These are phyloP conservation scores for Brenthis daphne DNA, from an alignment of 2,888 invertebrate genomes.

Conservation along the genomic window DNA sequence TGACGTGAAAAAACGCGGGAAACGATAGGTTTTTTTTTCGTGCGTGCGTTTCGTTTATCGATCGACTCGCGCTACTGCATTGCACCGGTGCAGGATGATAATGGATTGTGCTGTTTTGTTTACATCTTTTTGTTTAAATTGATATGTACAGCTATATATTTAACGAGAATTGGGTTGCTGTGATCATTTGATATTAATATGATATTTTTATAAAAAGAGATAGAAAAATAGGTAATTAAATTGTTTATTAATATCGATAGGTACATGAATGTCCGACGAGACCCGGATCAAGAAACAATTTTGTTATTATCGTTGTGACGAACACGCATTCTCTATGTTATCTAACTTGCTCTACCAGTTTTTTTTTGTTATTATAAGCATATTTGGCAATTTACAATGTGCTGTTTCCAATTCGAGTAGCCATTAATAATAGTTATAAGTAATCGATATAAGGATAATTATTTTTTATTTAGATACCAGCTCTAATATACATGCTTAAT, in stretches of 20 bases:
- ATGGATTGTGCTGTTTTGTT: conserved; percentile 61
- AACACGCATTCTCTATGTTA: conserved; percentile 59
- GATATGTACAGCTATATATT: neutral
- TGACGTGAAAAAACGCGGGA: conserved; percentile 64
- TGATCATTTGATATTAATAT: neutral
- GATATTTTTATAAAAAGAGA: neutral
- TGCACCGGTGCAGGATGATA: conserved; percentile 62
- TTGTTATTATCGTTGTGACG: conserved; percentile 42
- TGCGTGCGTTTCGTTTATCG: conserved; percentile 64
- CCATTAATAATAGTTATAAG: conserved; percentile 10
- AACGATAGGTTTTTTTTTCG: conserved; percentile 47
- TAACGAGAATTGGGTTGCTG: neutral
- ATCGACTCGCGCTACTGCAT: conserved; percentile 63
- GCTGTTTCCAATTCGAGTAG: conserved; percentile 13
- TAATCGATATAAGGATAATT: conserved; percentile 6
- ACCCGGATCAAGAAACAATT: conserved; percentile 38
- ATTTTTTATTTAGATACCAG: neutral
- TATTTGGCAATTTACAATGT: conserved; percentile 46
- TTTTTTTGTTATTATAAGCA: conserved; percentile 50
- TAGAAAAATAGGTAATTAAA: too few relatives aligned
- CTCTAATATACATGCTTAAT: neutral
- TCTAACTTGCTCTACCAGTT: conserved; percentile 67
- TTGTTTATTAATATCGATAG: neutral
- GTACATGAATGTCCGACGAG: neutral
- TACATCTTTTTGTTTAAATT: conserved; percentile 56